Evolutionary conservation across 2,113 vertebrate genomes (phyloP).

Genomic region (Neofelis nebulosa): DNA sequence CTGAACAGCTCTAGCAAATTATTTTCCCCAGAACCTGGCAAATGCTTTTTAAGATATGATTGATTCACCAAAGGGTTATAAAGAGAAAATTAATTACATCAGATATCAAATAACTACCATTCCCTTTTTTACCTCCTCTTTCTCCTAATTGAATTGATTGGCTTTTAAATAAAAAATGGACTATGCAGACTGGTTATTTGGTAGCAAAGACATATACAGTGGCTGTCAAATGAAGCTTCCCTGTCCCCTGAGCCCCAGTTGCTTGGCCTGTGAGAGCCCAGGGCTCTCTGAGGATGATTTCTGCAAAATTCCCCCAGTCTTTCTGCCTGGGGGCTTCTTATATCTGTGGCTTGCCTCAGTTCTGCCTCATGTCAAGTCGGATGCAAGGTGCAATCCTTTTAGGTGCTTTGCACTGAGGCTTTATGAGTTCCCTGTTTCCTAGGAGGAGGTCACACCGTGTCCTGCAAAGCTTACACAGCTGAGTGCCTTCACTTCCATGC

Average conservation of each 20-base stretch:
- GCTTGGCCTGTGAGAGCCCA: not conserved
- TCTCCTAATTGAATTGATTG: not conserved
- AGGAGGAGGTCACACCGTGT: not conserved
- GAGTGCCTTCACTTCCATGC: not conserved
- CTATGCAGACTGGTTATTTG: not conserved
- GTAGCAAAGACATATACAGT: not conserved
- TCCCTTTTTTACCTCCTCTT: not conserved
- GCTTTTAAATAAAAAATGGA: not conserved
- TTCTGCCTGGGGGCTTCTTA: not conserved
- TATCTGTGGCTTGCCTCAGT: not conserved
- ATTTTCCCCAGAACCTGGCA: not conserved
- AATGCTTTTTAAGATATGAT: not conserved
- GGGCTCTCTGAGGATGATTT: not conserved
- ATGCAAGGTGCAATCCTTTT: not conserved
- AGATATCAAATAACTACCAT: not conserved
- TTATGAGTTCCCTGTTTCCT: not conserved
- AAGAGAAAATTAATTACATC: not conserved
- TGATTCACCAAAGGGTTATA: not conserved
- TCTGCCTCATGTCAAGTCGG: not conserved
- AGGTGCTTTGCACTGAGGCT: not conserved
- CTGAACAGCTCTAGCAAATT: not conserved
- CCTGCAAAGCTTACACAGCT: not conserved
- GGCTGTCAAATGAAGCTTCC: not conserved
- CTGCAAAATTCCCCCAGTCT: not conserved
- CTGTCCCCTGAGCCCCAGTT: not conserved